Evolutionary conservation across 2,113 vertebrate genomes (phyloP).

Genomic region (Plotosus lineatus): DNA sequence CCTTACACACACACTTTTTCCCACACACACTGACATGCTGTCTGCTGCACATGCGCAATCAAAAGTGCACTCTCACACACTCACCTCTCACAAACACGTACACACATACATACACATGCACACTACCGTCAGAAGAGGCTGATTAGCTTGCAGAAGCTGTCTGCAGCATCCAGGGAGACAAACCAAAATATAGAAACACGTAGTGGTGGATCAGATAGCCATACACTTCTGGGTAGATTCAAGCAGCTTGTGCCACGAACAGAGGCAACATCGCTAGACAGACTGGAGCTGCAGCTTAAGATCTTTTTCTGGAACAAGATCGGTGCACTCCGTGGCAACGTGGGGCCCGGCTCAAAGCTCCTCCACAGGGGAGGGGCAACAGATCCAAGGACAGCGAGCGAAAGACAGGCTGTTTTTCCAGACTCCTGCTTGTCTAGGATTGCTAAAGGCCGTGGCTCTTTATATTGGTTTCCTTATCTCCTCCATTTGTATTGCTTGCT

Average conservation of each 20-base stretch:
- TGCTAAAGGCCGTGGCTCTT: slow-evolving; percentile 48
- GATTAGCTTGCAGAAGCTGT: slow-evolving; percentile 77
- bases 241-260: slow-evolving; percentile 36
- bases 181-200: slow-evolving; percentile 61
- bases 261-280: slow-evolving; percentile 45
- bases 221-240: slow-evolving; percentile 48
- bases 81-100: slow-evolving; percentile 42
- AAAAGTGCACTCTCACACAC: slow-evolving; percentile 41
- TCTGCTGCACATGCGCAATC: slow-evolving; percentile 71
- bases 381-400: slow-evolving; percentile 61
- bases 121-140: slow-evolving; percentile 69
- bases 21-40: slow-evolving; percentile 70
- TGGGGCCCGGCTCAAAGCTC: slow-evolving; percentile 71
- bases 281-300: slow-evolving; percentile 41
- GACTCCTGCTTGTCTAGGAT: slow-evolving; percentile 63
- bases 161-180: slow-evolving; percentile 75
- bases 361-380: slow-evolving; percentile 73
- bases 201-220: slow-evolving; percentile 25
- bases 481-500: slow-evolving; percentile 43
- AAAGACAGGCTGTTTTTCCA: slow-evolving; percentile 70
- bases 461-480: slow-evolving; percentile 51
- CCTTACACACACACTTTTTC: neutral
- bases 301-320: slow-evolving; percentile 50
- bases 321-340: slow-evolving; percentile 63
- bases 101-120: slow-evolving; percentile 50